Evolutionary conservation across 2,113 vertebrate genomes (phyloP).

Genomic region (Amazona guildingii): DNA sequence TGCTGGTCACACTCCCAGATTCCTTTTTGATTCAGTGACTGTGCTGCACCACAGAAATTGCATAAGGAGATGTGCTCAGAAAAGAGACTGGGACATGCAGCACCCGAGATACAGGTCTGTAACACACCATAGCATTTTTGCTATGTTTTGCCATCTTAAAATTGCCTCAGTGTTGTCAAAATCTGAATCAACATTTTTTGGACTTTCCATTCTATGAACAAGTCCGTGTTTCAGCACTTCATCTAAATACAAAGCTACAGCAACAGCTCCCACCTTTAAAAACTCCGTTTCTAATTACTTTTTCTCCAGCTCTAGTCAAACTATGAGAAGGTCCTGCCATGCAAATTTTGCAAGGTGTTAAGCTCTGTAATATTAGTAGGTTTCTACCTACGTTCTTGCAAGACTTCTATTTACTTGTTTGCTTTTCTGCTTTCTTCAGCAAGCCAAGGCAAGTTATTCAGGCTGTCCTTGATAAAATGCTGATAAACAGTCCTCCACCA

Average conservation of each 20-base stretch:
- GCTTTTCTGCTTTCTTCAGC: background rate
- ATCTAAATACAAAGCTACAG: background rate
- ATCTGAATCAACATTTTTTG: background rate
- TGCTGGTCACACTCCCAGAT: too few species aligned
- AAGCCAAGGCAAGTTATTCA: background rate
- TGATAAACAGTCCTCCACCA: background rate
- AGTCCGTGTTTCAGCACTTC: background rate
- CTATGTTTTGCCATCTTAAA: background rate
- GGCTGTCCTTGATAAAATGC: background rate
- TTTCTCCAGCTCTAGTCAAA: background rate
- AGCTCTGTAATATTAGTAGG: background rate
- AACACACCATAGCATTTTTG: accelerated
- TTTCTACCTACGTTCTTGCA: background rate
- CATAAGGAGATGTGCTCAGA: background rate
- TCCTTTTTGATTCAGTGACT: background rate
- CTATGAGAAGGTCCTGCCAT: background rate
- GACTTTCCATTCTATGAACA: background rate
- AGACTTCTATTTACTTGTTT: background rate
- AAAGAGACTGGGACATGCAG: background rate
- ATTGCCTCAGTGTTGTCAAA: background rate
- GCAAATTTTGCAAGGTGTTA: background rate
- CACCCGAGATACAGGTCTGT: background rate
- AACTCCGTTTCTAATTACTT: background rate
- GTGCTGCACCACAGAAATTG: background rate
- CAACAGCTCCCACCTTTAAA: background rate